Percentiles rank a stretch among this genome's conserved stretches.
Conservation (phyloP, 2,888 invertebrate species). For the Buathra laborator region DNA sequence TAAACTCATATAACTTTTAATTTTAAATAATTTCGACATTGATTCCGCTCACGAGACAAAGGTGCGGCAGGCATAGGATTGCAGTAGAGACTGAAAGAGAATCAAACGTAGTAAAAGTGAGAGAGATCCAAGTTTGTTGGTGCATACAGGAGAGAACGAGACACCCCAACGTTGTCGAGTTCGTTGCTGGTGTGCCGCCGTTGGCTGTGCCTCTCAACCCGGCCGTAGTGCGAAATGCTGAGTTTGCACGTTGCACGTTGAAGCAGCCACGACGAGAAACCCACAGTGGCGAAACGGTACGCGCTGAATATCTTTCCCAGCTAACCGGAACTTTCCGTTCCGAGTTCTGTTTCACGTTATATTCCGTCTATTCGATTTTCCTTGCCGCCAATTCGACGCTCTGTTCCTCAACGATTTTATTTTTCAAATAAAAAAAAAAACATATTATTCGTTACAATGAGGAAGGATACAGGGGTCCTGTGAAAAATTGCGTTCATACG, state of each 20-base stretch:
- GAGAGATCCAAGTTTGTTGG: slow-evolving; percentile 67
- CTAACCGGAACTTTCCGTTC: slow-evolving; percentile 77
- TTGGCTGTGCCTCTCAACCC: slow-evolving; percentile 56
- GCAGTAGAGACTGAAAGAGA: not conserved
- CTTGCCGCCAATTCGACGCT: slow-evolving; percentile 41
- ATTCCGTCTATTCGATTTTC: slow-evolving; percentile 31
- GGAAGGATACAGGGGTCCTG: not conserved
- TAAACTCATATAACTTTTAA: too few species aligned
- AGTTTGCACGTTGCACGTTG: slow-evolving; percentile 76
- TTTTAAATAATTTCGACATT: too few species aligned
- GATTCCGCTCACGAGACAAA: too few species aligned
- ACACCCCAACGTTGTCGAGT: slow-evolving; percentile 29
- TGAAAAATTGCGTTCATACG: slow-evolving; percentile 21
- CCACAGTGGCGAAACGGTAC: slow-evolving; percentile 74
- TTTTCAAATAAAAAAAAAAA: not conserved
- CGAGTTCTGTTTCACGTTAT: slow-evolving; percentile 53
- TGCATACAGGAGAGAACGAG: slow-evolving; percentile 57
- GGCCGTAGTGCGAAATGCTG: slow-evolving; percentile 78
- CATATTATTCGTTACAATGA: not conserved
- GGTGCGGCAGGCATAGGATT: too few species aligned
- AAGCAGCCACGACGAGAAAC: slow-evolving; percentile 69
- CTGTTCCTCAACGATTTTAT: not conserved
- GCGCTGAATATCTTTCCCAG: slow-evolving; percentile 72
- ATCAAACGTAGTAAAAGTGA: slow-evolving; percentile 31
- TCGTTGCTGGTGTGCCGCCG: slow-evolving; percentile 26